Base-by-base conservation (phyloP, 2,113 vertebrate species). In the Oostethus manadensis region DNA sequence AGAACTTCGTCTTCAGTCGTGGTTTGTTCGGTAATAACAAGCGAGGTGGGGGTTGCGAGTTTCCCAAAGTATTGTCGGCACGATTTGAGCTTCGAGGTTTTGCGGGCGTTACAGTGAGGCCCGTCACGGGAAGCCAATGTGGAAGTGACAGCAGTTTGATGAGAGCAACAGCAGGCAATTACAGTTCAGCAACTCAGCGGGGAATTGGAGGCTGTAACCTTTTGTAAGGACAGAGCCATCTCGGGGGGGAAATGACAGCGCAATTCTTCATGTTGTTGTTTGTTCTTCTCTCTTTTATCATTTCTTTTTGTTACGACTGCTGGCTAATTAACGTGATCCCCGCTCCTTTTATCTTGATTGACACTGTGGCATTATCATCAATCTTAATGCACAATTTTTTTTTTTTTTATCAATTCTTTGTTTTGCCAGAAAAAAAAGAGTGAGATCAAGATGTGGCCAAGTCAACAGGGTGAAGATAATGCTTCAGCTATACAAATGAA, bases 81-180 rank as follows among this genome's bases (percentile, higher is more conserved):
- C 42, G 17, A 73, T 73, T 62, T 71, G 21, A 70, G 56, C 76
- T 83, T 73, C 68, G 64, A 48, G 47, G 60, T 51, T 67, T 64
- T 51, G 18, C 33, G 35, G 53, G 53, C 35, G 69, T 77, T 58
- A 71, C 33, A 74, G 64, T 50, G 26, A 62, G 57, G 48, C 56
- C 50, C 57, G 6, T 29, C 72, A 63, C 63, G 45, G 60, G 70
- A 23, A 60, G 14, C 13, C 18, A 3, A 73, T 70, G 68, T 64
- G 63, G 71, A 79, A 40, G 77, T 76, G 66, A 64, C 66, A 66
- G 69, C 56, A 76, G 58, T 73, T 83, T 85, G 78, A 82, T 83
- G 71, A 82, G 62, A 79, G 77, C 71, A 76, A 84, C 71, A 79
- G 72, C 63, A 72, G 67, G 65, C 74, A 79, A 84, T 86, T 83